Evolutionary conservation across 2,113 vertebrate species (phyloP).

Genomic region (Hiodon alosoides): DNA sequence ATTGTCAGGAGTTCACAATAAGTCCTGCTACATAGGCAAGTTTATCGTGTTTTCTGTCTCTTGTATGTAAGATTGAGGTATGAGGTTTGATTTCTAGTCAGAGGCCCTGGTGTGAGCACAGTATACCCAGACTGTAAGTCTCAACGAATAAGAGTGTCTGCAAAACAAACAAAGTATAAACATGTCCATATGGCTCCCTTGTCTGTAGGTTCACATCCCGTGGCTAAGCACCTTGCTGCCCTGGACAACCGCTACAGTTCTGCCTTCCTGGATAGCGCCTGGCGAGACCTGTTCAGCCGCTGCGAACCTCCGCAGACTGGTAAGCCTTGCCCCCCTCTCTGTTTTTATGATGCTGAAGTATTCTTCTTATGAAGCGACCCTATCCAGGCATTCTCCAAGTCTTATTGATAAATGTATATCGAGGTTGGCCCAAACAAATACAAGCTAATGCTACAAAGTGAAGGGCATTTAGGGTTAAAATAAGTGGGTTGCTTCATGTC

Average conservation of each 20-base stretch:
- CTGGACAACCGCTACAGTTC: conserved; percentile 63
- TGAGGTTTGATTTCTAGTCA: too few relatives aligned
- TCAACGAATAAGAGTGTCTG: too few relatives aligned
- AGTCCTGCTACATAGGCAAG: too few relatives aligned
- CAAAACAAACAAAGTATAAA: too few relatives aligned
- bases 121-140: too few relatives aligned
- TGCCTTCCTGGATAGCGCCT: conserved; percentile 64
- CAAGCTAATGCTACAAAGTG: background rate
- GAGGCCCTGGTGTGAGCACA: too few relatives aligned
- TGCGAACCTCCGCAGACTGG: conserved; percentile 59
- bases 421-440: too few relatives aligned
- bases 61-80: too few relatives aligned
- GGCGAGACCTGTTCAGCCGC: conserved; percentile 69
- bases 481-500: background rate
- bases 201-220: conserved; percentile 64
- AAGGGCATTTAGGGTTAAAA: background rate
- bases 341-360: background rate
- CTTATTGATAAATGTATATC: too few relatives aligned
- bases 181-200: background rate
- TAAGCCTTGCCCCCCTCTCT: conserved; percentile 24
- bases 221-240: conserved; percentile 66
- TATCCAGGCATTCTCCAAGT: too few relatives aligned
- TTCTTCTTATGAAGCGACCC: background rate
- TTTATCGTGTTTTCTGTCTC: too few relatives aligned
- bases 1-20: too few relatives aligned